Base-by-base conservation (phyloP, 2,888 invertebrate species). In the Byasa hedistus region DNA sequence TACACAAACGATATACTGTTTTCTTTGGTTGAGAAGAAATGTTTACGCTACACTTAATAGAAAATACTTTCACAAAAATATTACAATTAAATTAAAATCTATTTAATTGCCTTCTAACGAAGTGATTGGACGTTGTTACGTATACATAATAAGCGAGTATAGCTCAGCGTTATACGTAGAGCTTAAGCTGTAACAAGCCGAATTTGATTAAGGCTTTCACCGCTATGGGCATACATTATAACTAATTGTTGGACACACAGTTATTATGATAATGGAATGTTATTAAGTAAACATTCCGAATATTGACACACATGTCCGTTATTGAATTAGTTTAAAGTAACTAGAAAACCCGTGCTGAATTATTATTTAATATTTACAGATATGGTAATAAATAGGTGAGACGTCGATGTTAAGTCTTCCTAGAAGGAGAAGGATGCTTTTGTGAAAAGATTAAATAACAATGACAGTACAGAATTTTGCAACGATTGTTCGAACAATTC, bases 371-470 rank as follows among this genome's bases (percentile, higher is more conserved):
- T 39, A 15, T 39, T 39, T 15, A 15, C 39, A 15, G 10, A 39
- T 39, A 27, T 19, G 5, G 19, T 19, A n/a, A 19, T 19, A 19
- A 48, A 19, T 7, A 19, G 48, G 48, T n/a, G 19, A 19, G 44
- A 17, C 4, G 15, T 44, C 32, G 17, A 17, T 44, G 3, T 17
- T 44, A 4, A 17, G 3, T 44, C 44, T 44, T 44, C 44, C 1
- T 44, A 52, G 51, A 75, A 73, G 81, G 81, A 52, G 56, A 75
- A 74, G 81, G 81, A 85, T 85, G 74, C 78, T 79, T 83, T 85
- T 86, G 85, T 86, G 76, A 69, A 76, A 72, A 79, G 80, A 83
- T 86, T 84, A 84, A 82, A 85, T 79, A 85, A 87, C 85, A 89
- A 85, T 83, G 79, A 79, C 73, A 77, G 78, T 78, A 80, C 73